Evolutionary conservation across 2,888 invertebrate genomes (phyloP).

Genomic region (Euplagia quadripunctaria): DNA sequence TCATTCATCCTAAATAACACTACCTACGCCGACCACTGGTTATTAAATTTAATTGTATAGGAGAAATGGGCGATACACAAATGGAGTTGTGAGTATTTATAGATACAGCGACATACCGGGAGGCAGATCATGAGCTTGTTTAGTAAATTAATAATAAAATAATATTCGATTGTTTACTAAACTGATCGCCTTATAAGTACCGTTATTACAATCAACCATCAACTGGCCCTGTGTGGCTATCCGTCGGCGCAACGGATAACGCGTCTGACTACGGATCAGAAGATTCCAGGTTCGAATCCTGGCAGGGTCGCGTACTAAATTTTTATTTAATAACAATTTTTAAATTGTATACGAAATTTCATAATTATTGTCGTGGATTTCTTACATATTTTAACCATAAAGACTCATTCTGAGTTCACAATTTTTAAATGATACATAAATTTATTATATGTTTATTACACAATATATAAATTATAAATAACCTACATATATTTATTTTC

Average conservation of each 20-base stretch:
- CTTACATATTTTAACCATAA: neutral
- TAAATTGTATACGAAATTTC: neutral
- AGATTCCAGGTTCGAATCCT: slow-evolving; percentile 91
- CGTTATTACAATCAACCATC: rapidly evolving
- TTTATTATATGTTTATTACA: no score
- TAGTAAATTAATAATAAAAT: neutral
- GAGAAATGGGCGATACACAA: no score
- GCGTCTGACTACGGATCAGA: slow-evolving; percentile 92
- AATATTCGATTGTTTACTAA: neutral
- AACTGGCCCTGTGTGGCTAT: slow-evolving; percentile 87
- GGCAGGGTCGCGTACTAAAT: slow-evolving; percentile 82
- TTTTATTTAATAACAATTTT: slow-evolving; percentile 17
- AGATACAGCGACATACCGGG: neutral
- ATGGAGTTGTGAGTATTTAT: neutral
- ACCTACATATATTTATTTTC: no score
- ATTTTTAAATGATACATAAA: no score
- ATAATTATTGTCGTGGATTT: neutral
- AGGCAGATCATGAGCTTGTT: neutral
- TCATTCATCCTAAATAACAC: no score
- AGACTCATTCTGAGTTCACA: no score
- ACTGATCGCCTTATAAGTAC: neutral
- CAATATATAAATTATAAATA: no score
- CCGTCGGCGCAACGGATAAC: slow-evolving; percentile 90
- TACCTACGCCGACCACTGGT: no score
- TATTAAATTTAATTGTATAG: no score